Percentiles rank a stretch among this genome's conserved stretches.
These are phyloP conservation scores for Paracanthobrama guichenoti DNA, from an alignment of 2,113 vertebrate species.

Conservation along the genomic window DNA sequence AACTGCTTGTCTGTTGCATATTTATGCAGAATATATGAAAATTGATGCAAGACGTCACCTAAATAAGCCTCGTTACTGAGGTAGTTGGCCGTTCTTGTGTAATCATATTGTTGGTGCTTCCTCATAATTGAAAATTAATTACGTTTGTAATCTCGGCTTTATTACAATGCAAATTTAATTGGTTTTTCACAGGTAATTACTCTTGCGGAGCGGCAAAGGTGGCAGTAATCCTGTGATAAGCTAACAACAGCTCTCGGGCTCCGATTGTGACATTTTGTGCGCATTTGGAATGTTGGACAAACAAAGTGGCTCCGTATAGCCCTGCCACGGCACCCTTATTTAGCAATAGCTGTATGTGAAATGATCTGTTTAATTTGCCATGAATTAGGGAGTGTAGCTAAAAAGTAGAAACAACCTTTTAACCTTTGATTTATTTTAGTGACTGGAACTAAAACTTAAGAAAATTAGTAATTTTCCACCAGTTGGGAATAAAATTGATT, in stretches of 20 bases:
- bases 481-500: conserved; percentile 17
- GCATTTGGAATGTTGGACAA: not conserved
- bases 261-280: conserved; percentile 23
- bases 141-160: conserved; percentile 49
- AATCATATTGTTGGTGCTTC: conserved; percentile 49
- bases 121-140: conserved; percentile 58
- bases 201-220: conserved; percentile 45
- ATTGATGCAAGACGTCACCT: conserved; percentile 3
- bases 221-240: conserved; percentile 46
- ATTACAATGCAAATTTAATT: conserved; percentile 57
- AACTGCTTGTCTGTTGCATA: conserved; percentile 15
- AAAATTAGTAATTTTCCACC: not conserved
- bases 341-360: not conserved
- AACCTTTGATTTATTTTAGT: not conserved
- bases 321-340: not conserved
- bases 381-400: not conserved
- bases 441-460: not conserved
- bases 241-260: conserved; percentile 27
- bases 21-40: not conserved
- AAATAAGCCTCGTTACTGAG: conserved; percentile 33
- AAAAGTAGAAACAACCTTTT: not conserved
- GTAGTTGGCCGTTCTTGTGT: conserved; percentile 16
- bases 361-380: not conserved
- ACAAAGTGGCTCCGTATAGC: not conserved
- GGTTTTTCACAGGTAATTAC: conserved; percentile 57